phyloP scores from a whole-genome alignment of 2,888 invertebrate species.

The Dicranocentrus wangi region DNA sequence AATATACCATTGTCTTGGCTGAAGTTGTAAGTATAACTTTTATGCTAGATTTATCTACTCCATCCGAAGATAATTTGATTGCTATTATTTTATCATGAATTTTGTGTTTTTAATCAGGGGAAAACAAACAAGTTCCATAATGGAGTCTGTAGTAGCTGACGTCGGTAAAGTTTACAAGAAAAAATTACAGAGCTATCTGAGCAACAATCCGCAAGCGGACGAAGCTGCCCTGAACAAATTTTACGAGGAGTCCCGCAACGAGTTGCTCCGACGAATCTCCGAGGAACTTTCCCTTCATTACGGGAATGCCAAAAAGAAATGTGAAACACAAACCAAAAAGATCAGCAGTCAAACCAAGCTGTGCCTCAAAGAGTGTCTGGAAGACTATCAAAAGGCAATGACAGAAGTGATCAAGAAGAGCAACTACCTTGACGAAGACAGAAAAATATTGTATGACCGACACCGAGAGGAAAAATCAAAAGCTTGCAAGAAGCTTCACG shows the following conservation, averaged over 20 bases:
- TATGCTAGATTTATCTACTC: too few relatives aligned
- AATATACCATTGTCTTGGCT: too few relatives aligned
- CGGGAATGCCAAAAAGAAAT: not conserved
- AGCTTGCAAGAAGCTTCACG: conserved; percentile 1
- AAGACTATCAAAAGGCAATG: conserved; percentile 10
- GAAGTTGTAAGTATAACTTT: too few relatives aligned
- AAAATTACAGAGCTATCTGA: not conserved
- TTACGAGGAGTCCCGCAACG: not conserved
- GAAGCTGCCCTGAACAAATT: not conserved
- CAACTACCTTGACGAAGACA: conserved; percentile 14
- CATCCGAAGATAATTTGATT: too few relatives aligned
- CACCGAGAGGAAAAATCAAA: conserved; percentile 2
- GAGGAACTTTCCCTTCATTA: not conserved
- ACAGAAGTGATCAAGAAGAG: conserved; percentile 6
- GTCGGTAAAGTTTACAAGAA: conserved; percentile 9
- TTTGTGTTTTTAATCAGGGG: too few relatives aligned
- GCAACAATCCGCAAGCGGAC: conserved; percentile 7
- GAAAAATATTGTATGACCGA: not conserved
- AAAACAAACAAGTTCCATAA: too few relatives aligned
- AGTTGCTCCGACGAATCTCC: not conserved
- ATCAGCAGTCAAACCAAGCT: not conserved
- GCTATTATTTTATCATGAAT: too few relatives aligned
- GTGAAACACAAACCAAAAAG: not conserved
- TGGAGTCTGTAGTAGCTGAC: not conserved
- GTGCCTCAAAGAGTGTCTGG: not conserved